Base-by-base conservation (phyloP, 2,797 vertebrate species). In the Gallirallus australis region DNA sequence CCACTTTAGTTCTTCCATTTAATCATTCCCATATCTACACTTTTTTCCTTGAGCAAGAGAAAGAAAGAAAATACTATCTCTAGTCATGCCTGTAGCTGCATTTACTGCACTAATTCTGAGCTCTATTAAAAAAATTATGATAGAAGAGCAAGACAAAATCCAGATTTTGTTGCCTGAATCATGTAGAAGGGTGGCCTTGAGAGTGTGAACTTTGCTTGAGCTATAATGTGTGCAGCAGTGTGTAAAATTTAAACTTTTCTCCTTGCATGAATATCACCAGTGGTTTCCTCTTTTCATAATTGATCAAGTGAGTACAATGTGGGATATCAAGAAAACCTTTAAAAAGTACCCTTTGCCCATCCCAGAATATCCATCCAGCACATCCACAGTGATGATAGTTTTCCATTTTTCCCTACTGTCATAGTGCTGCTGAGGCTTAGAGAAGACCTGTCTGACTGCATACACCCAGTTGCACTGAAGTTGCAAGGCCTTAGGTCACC, bases 181-280 rank as follows among this genome's bases (percentile, higher is more conserved):
- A 64, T 4, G 19, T 65, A 75, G 50, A 89, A 84, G 12, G 2
- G 6, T 89, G 66, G 39, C 65, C 82, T 93, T 86, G 47, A 86
- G 77, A 93, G 52, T 73, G 59, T 52, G 91, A 94, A 90, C 61
- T 88, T 91, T 86, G 42, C 39, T 80, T 81, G 45, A 92, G 82
- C 40, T 91, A 28, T 83, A 93, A 93, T 79, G 53, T 28, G 64
- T 94, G 70, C 77, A 93, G 47, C 15, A 84, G 73, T 72, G 73
- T 94, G 82, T 89, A 90, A 96, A 95, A 93, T 90, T 79, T 94
- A 86, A 94, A 89, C 70, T 93, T 95, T 94, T 89, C 66, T 79
- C n/a, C 65, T 20, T 66, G 68, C 17, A 60, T 77, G 63, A 66
- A 76, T 89, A 79, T 89, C 81, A 94, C 53, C 73, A 73, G 31